Conservation (phyloP, 2,888 invertebrate species). For the Teinopalpus imperialis region DNA sequence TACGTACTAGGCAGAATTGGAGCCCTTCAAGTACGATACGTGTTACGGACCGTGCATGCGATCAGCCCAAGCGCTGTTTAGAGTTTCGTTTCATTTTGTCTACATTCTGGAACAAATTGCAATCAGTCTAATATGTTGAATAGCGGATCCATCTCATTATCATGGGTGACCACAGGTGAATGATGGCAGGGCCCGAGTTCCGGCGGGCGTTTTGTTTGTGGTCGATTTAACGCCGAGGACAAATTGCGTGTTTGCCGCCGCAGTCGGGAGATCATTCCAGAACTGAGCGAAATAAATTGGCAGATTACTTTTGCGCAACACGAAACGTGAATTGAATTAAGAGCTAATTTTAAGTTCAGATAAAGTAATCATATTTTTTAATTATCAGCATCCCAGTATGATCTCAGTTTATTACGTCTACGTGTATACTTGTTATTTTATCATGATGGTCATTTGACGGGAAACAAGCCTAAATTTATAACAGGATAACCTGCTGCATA, state of each 20-base stretch:
- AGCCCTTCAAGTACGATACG: no score
- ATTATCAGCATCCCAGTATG: no score
- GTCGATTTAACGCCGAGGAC: slow-evolving; percentile 79
- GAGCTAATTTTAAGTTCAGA: no score
- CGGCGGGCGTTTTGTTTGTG: slow-evolving; percentile 76
- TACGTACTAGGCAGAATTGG: no score
- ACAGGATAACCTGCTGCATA: no score
- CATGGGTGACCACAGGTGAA: slow-evolving; percentile 79
- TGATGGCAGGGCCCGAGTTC: slow-evolving; percentile 67
- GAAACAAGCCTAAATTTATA: no score
- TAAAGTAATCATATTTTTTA: no score
- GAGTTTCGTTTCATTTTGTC: slow-evolving; percentile 49
- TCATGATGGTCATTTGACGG: no score
- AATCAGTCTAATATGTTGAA: slow-evolving; percentile 80
- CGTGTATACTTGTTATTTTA: no score
- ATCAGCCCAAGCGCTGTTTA: slow-evolving; percentile 53
- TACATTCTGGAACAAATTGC: slow-evolving; percentile 58
- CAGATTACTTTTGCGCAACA: slow-evolving; percentile 62
- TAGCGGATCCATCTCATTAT: slow-evolving; percentile 80
- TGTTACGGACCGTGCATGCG: slow-evolving; percentile 34
- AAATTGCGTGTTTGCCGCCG: slow-evolving; percentile 78
- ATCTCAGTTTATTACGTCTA: no score
- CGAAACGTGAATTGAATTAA: slow-evolving; percentile 55
- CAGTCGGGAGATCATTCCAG: slow-evolving; percentile 69
- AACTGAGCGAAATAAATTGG: slow-evolving; percentile 59